Conservation (phyloP, 2,888 invertebrate genomes). For the Ceraclea dissimilis region DNA sequence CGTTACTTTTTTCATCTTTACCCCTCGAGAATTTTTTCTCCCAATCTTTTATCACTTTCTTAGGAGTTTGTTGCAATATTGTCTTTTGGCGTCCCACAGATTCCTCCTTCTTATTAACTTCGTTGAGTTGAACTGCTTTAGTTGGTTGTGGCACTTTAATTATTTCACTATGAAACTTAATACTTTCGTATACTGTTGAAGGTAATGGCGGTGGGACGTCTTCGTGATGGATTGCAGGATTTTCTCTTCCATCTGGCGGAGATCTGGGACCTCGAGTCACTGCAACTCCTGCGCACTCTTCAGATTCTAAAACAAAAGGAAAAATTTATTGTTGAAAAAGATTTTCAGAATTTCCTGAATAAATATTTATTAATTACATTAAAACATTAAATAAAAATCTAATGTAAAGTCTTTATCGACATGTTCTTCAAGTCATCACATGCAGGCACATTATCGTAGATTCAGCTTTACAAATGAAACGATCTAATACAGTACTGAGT, state of each 20-base stretch:
- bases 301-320: conserved; percentile 24
- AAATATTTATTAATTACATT: not conserved
- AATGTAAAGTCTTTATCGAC: not conserved
- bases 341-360: not conserved
- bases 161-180: conserved; percentile 14
- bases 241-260: conserved; percentile 78
- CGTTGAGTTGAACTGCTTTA: conserved; percentile 7
- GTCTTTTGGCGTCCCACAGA: not conserved
- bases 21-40: conserved; percentile 43
- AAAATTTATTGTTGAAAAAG: not conserved
- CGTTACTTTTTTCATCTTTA: conserved; percentile 72
- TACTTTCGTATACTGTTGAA: conserved; percentile 24
- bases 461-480: too few species aligned
- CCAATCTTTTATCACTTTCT: conserved; percentile 28
- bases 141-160: conserved; percentile 1
- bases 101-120: not conserved
- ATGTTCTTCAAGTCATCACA: not conserved
- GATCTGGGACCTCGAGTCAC: conserved; percentile 59
- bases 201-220: conserved; percentile 38
- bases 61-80: conserved; percentile 14
- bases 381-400: not conserved
- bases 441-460: not conserved
- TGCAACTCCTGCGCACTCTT: conserved; percentile 39
- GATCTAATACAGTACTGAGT: too few species aligned
- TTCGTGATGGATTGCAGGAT: conserved; percentile 63